Conservation (phyloP, 1,140 invertebrate genomes). For the Babylonia areolata region DNA sequence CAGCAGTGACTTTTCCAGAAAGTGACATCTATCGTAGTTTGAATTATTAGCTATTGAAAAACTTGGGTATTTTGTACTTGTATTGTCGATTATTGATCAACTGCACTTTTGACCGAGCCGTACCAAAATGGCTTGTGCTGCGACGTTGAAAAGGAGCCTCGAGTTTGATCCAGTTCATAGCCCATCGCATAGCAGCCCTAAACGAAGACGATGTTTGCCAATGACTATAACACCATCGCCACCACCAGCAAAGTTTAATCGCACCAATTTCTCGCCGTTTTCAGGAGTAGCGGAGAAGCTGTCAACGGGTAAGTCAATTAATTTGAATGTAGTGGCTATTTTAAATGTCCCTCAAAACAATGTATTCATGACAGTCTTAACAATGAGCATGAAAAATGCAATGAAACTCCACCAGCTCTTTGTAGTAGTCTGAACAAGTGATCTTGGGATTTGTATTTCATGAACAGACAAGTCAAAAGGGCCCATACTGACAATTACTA, state of each 20-base stretch:
- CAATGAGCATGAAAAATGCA: no score
- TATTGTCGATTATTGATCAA: background rate
- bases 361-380: no score
- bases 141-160: constrained; percentile 87
- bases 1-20: background rate
- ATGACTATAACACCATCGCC: constrained; percentile 84
- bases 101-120: background rate
- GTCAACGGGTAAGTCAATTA: constrained; percentile 84
- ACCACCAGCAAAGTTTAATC: constrained; percentile 79
- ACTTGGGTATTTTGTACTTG: background rate
- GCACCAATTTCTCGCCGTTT: constrained; percentile 84
- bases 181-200: constrained; percentile 85
- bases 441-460: no score
- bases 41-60: background rate
- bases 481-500: no score
- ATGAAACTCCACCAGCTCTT: no score
- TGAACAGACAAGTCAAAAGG: no score
- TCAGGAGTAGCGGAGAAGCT: constrained; percentile 86
- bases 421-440: no score
- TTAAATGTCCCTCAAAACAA: no score
- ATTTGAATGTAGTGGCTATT: no score
- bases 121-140: constrained; percentile 92
- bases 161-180: constrained; percentile 93
- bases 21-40: background rate
- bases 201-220: constrained; percentile 90